Conservation (phyloP, 2,888 invertebrate genomes). For the Volucella bombylans region DNA sequence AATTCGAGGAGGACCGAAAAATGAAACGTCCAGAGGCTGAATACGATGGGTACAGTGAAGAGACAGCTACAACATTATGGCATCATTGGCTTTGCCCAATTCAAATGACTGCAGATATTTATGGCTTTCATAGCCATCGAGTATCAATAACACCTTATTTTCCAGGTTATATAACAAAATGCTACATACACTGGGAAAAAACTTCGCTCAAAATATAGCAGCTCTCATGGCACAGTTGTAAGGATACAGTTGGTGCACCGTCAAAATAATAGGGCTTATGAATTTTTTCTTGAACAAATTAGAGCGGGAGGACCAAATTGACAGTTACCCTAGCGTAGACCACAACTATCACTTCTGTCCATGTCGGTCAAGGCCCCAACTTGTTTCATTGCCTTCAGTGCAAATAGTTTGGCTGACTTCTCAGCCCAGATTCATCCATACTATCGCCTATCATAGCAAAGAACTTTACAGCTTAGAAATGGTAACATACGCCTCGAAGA, state of each 20-base stretch:
- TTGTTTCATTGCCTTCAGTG: slow-evolving; percentile 22
- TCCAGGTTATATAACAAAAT: slow-evolving; percentile 7
- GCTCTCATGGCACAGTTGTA: slow-evolving; percentile 15
- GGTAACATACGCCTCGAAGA: too few species aligned
- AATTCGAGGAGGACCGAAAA: background rate
- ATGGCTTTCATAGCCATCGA: slow-evolving; percentile 14
- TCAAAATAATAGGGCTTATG: slow-evolving; percentile 6
- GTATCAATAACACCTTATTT: too few species aligned
- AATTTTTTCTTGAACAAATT: background rate
- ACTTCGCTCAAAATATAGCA: slow-evolving; percentile 19
- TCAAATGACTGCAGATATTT: slow-evolving; percentile 15
- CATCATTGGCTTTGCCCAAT: slow-evolving; percentile 15
- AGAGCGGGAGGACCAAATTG: slow-evolving; percentile 17
- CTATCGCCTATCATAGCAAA: too few species aligned
- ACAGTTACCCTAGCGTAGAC: slow-evolving; percentile 29
- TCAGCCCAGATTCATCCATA: background rate
- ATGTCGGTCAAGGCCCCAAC: slow-evolving; percentile 24
- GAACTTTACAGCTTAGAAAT: too few species aligned
- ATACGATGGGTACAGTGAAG: too few species aligned
- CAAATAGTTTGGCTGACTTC: slow-evolving; percentile 19
- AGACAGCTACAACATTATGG: too few species aligned
- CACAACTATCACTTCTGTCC: slow-evolving; percentile 31
- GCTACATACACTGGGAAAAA: background rate
- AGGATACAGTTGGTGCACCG: slow-evolving; percentile 7
- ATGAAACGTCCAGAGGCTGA: slow-evolving; percentile 11